Conservation (phyloP, 2,797 vertebrate species). For the Xenentodon cancila region DNA sequence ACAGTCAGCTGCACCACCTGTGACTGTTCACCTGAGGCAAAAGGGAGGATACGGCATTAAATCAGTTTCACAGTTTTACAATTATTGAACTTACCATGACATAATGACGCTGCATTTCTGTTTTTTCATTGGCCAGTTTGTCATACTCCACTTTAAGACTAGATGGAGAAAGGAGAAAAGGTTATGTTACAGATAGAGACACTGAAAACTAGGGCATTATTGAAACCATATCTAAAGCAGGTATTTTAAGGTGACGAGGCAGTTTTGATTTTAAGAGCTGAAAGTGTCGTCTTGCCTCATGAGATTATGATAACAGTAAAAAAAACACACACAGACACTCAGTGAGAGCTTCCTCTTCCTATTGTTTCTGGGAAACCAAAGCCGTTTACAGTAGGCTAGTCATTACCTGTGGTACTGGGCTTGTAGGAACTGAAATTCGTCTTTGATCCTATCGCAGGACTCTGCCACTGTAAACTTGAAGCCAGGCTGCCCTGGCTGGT, state of each 20-base stretch:
- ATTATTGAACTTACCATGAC: constrained; percentile 89
- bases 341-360: constrained; percentile 51
- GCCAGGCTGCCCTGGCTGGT: constrained; percentile 94
- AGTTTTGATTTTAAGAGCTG: background rate
- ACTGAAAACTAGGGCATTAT: no score
- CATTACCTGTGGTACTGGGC: constrained; percentile 96
- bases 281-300: background rate
- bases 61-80: constrained; percentile 34
- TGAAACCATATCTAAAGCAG: no score
- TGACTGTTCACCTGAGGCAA: constrained; percentile 66
- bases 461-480: constrained; percentile 98
- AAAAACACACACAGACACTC: constrained; percentile 19
- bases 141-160: constrained; percentile 98
- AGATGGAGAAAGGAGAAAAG: constrained; percentile 9
- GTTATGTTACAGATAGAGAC: background rate
- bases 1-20: constrained; percentile 59
- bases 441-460: constrained; percentile 95
- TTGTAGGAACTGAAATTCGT: constrained; percentile 97
- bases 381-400: constrained; percentile 31
- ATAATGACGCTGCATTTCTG: constrained; percentile 97
- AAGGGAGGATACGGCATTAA: constrained; percentile 54
- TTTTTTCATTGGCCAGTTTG: constrained; percentile 96
- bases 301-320: constrained; percentile 26
- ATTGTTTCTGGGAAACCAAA: constrained; percentile 50
- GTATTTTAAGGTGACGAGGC: background rate